A percentile compares a stretch with the other conserved stretches of the same genome.
Conservation (phyloP, 2,113 vertebrate species). For the Hucho hucho region DNA sequence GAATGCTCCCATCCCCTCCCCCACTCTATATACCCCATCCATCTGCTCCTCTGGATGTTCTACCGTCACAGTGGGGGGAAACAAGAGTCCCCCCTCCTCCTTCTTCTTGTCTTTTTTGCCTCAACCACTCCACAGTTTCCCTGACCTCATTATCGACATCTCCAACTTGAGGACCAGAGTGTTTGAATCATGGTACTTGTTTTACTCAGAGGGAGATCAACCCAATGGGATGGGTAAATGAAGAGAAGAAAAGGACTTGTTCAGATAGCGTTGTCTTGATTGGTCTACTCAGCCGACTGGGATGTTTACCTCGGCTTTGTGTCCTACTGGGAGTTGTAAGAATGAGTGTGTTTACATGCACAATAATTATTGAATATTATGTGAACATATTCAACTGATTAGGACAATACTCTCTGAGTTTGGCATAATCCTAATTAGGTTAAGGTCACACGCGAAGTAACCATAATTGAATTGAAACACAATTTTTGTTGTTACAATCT, state of each 20-base stretch:
- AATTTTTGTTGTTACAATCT: too few species aligned
- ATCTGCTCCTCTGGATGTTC: slow-evolving; percentile 11
- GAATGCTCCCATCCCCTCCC: slow-evolving; percentile 10
- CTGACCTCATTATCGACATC: neutral
- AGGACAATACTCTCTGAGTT: too few species aligned
- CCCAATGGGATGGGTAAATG: neutral
- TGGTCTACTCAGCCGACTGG: neutral
- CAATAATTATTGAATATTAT: too few species aligned
- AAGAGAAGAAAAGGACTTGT: neutral
- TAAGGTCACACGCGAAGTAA: too few species aligned
- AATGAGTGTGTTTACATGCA: neutral
- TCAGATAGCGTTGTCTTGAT: neutral
- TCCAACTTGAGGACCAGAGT: neutral
- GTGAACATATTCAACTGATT: too few species aligned
- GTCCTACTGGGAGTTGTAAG: neutral
- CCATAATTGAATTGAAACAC: too few species aligned
- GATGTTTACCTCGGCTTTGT: neutral
- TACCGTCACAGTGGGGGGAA: neutral
- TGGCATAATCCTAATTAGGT: too few species aligned
- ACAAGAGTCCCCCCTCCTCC: neutral
- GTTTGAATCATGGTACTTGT: neutral
- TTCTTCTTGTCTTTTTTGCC: neutral
- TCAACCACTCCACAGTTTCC: neutral
- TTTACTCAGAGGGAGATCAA: neutral
- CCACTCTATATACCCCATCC: neutral